These are phyloP conservation scores for Phorcus lineatus DNA, from an alignment of 2,888 invertebrate genomes.

Conservation along the genomic window DNA sequence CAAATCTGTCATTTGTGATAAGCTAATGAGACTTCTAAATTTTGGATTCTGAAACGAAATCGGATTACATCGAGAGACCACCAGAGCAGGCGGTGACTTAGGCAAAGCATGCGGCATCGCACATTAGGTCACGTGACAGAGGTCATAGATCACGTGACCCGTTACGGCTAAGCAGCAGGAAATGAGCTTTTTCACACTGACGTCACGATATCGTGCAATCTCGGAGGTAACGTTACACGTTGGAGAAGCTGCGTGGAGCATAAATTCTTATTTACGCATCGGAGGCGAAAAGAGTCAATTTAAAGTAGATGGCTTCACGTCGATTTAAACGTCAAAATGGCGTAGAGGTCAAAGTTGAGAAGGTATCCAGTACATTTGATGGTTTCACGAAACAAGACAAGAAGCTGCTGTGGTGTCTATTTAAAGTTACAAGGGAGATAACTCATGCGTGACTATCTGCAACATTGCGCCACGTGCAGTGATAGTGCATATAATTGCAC, in stretches of 20 bases:
- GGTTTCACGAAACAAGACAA: neutral
- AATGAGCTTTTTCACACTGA: neutral
- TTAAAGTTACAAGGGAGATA: slow-evolving; percentile 15
- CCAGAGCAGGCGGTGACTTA: slow-evolving; percentile 14
- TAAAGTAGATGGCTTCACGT: slow-evolving; percentile 1
- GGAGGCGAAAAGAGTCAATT: slow-evolving; percentile 17
- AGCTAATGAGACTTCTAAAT: slow-evolving; percentile 20
- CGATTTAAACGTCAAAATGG: neutral
- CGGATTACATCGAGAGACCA: slow-evolving; percentile 21
- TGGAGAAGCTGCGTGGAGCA: neutral
- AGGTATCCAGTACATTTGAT: neutral
- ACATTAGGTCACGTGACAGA: slow-evolving; percentile 13
- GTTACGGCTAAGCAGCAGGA: slow-evolving; percentile 17
- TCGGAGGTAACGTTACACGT: neutral
- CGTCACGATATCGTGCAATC: slow-evolving; percentile 2
- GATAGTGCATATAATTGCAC: neutral
- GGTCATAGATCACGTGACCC: slow-evolving; percentile 12
- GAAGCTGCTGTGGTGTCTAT: neutral
- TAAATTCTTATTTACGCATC: slow-evolving; percentile 5
- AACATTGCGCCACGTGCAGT: neutral
- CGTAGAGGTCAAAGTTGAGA: neutral
- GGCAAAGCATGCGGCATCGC: neutral
- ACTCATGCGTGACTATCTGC: slow-evolving; percentile 10
- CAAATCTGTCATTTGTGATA: slow-evolving; percentile 23
- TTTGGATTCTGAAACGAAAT: slow-evolving; percentile 21